Conservation (phyloP, 2,797 vertebrate genomes). For the Leptoclinus maculatus region DNA sequence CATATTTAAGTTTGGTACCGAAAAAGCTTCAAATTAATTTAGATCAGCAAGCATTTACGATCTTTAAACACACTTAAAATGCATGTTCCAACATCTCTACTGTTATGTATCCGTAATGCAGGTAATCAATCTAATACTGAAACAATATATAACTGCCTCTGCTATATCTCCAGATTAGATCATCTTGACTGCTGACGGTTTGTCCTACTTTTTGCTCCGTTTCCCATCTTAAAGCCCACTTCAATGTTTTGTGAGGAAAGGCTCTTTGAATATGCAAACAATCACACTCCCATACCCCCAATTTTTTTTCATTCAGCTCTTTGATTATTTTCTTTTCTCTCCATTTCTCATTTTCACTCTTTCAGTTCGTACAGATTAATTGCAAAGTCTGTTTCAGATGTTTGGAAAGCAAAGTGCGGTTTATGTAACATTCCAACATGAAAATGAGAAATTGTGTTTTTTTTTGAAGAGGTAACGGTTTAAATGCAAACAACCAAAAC, state of each 20-base stretch:
- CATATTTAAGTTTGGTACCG: neutral
- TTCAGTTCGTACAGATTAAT: conserved; percentile 25
- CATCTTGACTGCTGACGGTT: neutral
- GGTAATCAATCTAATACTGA: conserved; percentile 3
- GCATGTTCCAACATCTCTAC: neutral
- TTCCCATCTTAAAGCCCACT: conserved; percentile 34
- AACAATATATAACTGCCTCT: conserved; percentile 1
- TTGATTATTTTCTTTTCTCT: conserved; percentile 8
- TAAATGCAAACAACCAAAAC: conserved; percentile 49
- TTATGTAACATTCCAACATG: conserved; percentile 49
- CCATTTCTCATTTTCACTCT: conserved; percentile 35
- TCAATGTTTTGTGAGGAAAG: conserved; percentile 23
- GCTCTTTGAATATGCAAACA: conserved; percentile 40
- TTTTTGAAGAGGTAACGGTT: conserved; percentile 39
- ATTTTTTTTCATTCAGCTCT: conserved; percentile 17
- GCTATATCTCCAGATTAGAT: conserved; percentile 10
- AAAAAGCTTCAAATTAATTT: neutral
- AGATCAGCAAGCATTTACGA: neutral
- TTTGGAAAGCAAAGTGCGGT: conserved; percentile 35
- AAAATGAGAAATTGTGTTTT: conserved; percentile 45
- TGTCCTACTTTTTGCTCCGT: conserved; percentile 55
- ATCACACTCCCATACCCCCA: conserved; percentile 10
- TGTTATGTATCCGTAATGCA: neutral
- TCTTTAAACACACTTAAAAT: neutral
- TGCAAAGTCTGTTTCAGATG: conserved; percentile 42